Percentiles rank a stretch among this genome's conserved stretches.
phyloP scores from a whole-genome alignment of 2,888 invertebrate genomes.

The Hedychridium roseum region DNA sequence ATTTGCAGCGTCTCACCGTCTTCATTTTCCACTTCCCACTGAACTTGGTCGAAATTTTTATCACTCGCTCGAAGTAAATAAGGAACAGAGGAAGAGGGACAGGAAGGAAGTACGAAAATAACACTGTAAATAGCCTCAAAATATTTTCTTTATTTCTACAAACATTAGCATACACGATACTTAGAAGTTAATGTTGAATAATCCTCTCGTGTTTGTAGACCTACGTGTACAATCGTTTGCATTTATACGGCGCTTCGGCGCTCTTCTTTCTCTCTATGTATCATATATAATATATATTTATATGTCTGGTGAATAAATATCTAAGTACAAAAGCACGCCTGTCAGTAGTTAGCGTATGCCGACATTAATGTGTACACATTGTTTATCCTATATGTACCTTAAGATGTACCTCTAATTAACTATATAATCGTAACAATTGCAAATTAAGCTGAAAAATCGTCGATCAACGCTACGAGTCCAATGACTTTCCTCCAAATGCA shows the following conservation, averaged over 20 bases:
- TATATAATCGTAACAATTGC: no score
- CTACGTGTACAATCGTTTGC: neutral
- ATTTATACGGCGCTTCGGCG: constrained; percentile 2
- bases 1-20: constrained; percentile 26
- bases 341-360: constrained; percentile 21
- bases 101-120: neutral
- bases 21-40: no score
- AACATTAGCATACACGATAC: constrained; percentile 31
- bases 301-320: constrained; percentile 51
- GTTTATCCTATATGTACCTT: constrained; percentile 14
- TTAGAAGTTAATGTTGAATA: constrained; percentile 25
- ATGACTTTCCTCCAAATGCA: no score
- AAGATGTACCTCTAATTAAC: no score
- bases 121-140: neutral
- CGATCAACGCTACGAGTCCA: no score
- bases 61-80: constrained; percentile 1
- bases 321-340: constrained; percentile 54
- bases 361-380: constrained; percentile 24
- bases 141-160: constrained; percentile 36
- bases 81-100: constrained; percentile 6
- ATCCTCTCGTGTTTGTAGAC: constrained; percentile 1
- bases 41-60: no score
- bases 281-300: no score
- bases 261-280: neutral
- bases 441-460: no score